Evolutionary conservation across 2,797 vertebrate genomes (phyloP).

Genomic region (Vipera latastei): DNA sequence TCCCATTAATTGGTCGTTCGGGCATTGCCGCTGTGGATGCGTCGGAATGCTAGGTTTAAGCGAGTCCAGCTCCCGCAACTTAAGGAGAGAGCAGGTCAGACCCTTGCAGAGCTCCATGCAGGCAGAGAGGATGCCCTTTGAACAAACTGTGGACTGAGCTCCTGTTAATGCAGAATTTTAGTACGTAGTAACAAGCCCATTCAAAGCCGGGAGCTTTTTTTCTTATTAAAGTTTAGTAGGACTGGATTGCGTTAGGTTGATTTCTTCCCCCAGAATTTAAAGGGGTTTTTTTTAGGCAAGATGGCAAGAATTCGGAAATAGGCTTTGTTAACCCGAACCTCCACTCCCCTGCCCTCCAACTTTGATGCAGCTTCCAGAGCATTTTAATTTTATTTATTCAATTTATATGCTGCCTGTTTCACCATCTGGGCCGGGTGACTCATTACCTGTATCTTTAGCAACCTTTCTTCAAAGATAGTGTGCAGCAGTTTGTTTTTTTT

Average conservation of each 20-base stretch:
- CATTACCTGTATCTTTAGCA: not conserved
- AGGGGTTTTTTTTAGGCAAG: not conserved
- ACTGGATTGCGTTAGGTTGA: not conserved
- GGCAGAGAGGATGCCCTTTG: not conserved
- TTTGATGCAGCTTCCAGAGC: not conserved
- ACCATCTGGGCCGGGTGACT: not conserved
- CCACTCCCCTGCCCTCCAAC: not conserved
- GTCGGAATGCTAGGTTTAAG: not conserved
- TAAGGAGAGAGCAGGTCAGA: not conserved
- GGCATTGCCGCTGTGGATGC: not conserved
- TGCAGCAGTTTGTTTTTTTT: not conserved
- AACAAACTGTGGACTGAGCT: not conserved
- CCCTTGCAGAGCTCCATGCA: not conserved
- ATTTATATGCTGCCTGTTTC: not conserved
- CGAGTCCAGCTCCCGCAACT: not conserved
- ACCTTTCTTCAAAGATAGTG: not conserved
- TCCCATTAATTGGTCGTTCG: not conserved
- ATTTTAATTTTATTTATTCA: not conserved
- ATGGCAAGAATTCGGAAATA: not conserved
- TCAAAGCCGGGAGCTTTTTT: not conserved
- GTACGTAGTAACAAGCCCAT: not conserved
- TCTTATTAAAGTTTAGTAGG: not conserved
- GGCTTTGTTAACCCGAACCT: not conserved
- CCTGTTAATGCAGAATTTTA: not conserved
- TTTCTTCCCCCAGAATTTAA: too few species aligned